Evolutionary conservation across 2,888 invertebrate species (phyloP).

Genomic region (Microctonus brassicae): DNA sequence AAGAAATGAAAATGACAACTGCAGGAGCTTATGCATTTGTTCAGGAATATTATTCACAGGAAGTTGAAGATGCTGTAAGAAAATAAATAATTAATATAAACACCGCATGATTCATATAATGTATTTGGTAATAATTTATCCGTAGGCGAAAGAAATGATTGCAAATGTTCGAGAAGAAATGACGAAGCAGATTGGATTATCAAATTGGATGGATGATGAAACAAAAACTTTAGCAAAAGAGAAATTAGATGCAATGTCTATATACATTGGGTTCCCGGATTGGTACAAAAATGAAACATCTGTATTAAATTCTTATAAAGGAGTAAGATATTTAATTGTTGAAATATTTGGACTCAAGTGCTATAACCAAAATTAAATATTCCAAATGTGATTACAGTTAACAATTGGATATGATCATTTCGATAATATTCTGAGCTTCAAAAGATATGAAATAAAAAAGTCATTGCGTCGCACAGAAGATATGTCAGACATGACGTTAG

Average conservation of each 20-base stretch:
- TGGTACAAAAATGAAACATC: conserved; percentile 71
- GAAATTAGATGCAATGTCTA: conserved; percentile 71
- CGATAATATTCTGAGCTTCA: conserved; percentile 34
- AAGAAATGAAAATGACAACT: neutral
- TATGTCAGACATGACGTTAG: neutral
- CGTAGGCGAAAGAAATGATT: conserved; percentile 70
- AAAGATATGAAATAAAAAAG: conserved; percentile 27
- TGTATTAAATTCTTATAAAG: conserved; percentile 71
- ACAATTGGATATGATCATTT: conserved; percentile 33
- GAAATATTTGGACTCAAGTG: neutral
- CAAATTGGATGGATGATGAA: conserved; percentile 74
- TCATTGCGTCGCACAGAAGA: too few species aligned
- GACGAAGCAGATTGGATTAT: conserved; percentile 69
- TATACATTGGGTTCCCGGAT: conserved; percentile 74
- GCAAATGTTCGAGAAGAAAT: conserved; percentile 71
- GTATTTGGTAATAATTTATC: neutral
- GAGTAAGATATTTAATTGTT: conserved; percentile 63
- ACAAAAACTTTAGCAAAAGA: conserved; percentile 71
- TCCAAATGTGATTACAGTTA: conserved; percentile 10
- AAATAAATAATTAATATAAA: neutral
- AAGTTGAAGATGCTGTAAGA: conserved; percentile 26
- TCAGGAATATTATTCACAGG: neutral
- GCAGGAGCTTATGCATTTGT: neutral
- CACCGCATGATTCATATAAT: neutral
- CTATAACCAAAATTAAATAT: neutral